Conservation (phyloP, 2,888 invertebrate genomes). For the Lasioglossum morio region DNA sequence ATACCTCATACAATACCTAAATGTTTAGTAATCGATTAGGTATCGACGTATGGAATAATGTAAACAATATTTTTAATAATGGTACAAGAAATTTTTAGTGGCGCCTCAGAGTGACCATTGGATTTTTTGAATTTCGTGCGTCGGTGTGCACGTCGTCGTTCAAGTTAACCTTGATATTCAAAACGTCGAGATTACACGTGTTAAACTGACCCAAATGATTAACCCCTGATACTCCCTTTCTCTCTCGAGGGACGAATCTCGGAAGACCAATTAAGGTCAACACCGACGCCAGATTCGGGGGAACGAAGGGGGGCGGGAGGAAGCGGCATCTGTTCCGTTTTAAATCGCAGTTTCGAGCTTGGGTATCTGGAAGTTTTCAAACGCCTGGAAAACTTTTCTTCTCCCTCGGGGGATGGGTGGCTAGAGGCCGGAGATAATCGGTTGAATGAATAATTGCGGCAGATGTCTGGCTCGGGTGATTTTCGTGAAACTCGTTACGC, state of each 20-base stretch:
- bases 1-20: too few relatives aligned
- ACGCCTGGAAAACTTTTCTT: slow-evolving; percentile 20
- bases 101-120: too few relatives aligned
- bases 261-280: slow-evolving; percentile 27
- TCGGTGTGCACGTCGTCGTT: background rate
- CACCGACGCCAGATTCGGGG: background rate
- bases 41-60: too few relatives aligned
- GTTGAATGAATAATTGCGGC: slow-evolving; percentile 61
- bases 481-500: slow-evolving; percentile 55
- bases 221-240: background rate
- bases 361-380: slow-evolving; percentile 23
- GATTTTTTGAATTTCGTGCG: too few relatives aligned
- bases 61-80: too few relatives aligned
- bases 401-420: background rate
- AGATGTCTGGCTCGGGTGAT: slow-evolving; percentile 38
- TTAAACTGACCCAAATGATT: background rate
- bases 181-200: background rate
- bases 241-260: background rate
- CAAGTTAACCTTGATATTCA: background rate
- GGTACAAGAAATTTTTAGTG: too few relatives aligned
- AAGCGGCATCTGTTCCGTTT: slow-evolving; percentile 31
- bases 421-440: slow-evolving; percentile 27
- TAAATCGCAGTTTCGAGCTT: slow-evolving; percentile 11
- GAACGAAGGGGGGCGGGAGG: background rate
- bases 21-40: too few relatives aligned